Evolutionary conservation across 2,888 invertebrate species (phyloP).

Genomic region (Trissonchulus sp.): DNA sequence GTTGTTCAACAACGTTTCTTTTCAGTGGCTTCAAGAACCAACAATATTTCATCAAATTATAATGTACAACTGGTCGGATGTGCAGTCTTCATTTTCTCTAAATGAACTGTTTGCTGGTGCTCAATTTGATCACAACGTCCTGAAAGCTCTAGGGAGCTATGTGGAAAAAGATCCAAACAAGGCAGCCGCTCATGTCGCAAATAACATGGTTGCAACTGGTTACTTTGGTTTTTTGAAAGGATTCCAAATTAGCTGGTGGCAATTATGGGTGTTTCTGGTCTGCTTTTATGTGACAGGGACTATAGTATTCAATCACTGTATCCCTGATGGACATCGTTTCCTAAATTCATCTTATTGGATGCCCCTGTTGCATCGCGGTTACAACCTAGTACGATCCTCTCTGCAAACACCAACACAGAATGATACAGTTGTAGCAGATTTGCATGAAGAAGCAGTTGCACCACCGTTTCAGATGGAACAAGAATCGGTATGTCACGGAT

Average conservation of each 20-base stretch:
- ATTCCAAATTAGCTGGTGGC: background rate
- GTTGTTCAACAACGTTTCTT: background rate
- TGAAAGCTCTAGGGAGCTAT: background rate
- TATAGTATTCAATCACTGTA: background rate
- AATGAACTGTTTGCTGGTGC: background rate
- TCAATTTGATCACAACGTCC: background rate
- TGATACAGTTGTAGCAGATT: too few relatives aligned
- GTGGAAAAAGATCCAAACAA: background rate
- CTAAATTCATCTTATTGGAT: too few relatives aligned
- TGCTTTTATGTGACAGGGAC: background rate
- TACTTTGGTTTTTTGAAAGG: background rate
- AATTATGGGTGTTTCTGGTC: conserved; percentile 4
- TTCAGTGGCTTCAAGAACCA: background rate
- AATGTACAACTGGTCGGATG: conserved; percentile 22
- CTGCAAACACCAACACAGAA: too few relatives aligned
- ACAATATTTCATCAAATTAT: conserved; percentile 18
- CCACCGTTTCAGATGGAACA: too few relatives aligned
- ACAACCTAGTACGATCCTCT: too few relatives aligned
- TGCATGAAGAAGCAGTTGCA: too few relatives aligned
- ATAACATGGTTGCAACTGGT: background rate
- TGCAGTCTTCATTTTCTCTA: background rate
- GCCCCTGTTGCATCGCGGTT: too few relatives aligned
- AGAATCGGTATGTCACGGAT: too few relatives aligned
- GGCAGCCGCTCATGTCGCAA: background rate
- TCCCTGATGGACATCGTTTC: too few relatives aligned